Conservation (phyloP, 2,797 vertebrate species). For the Acipenser ruthenus region DNA sequence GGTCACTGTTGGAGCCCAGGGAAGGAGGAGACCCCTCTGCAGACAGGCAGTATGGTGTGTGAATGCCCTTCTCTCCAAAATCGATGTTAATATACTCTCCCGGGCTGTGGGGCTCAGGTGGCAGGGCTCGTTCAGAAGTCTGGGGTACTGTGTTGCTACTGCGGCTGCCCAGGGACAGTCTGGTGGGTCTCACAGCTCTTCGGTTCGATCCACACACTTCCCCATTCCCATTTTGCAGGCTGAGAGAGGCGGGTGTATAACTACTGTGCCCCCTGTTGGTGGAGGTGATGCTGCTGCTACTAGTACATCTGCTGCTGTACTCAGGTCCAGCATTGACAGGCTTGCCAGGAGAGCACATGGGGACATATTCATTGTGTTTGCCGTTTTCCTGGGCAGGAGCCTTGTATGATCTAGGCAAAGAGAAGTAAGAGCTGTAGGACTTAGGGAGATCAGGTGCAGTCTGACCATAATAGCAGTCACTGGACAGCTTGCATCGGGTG, state of each 20-base stretch:
- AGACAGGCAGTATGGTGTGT: conserved; percentile 52
- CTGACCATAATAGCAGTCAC: conserved; percentile 59
- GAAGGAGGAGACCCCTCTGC: conserved; percentile 61
- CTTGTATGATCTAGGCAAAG: conserved; percentile 83
- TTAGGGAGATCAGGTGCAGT: conserved; percentile 60
- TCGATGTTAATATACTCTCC: conserved; percentile 87
- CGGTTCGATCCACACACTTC: conserved; percentile 40
- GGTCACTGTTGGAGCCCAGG: conserved; percentile 50
- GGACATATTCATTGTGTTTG: conserved; percentile 82
- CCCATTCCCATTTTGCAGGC: conserved; percentile 60
- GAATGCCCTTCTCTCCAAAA: conserved; percentile 67
- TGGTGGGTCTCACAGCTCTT: conserved; percentile 62
- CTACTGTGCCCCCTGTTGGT: conserved; percentile 29
- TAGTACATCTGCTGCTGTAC: conserved; percentile 31
- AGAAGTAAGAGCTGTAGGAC: conserved; percentile 86
- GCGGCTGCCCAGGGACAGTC: conserved; percentile 66
- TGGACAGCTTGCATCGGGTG: conserved; percentile 48
- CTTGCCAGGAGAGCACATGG: conserved; percentile 86
- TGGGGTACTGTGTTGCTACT: conserved; percentile 39
- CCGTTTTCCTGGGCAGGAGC: conserved; percentile 60
- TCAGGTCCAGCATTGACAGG: conserved; percentile 58
- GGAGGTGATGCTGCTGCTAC: too few relatives aligned
- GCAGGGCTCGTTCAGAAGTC: conserved; percentile 56
- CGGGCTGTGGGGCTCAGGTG: conserved; percentile 54
- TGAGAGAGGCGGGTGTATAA: conserved; percentile 46